Conservation (phyloP, 2,113 vertebrate genomes). For the Callocephalon fimbriatum region DNA sequence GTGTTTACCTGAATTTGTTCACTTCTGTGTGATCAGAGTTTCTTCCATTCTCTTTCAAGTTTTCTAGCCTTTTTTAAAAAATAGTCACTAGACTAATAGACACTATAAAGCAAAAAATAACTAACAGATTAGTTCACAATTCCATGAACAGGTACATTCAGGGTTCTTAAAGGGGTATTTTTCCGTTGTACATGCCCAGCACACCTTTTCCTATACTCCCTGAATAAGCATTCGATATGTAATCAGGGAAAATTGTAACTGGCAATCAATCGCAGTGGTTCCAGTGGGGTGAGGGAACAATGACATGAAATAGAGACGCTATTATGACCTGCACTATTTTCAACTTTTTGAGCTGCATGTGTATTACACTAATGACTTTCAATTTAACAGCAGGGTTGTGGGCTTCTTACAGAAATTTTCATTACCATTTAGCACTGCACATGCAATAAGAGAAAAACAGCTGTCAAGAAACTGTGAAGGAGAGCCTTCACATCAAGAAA, state of each 20-base stretch:
- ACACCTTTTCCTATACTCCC: neutral
- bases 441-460: neutral
- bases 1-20: neutral
- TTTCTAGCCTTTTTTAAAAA: neutral
- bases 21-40: neutral
- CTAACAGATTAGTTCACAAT: neutral
- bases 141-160: neutral
- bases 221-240: neutral
- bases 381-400: neutral
- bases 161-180: neutral
- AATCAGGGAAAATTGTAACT: conserved; percentile 18
- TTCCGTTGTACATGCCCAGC: neutral
- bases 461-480: neutral
- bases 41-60: neutral
- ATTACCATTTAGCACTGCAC: neutral
- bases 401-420: neutral
- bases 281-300: neutral
- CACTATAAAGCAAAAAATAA: neutral
- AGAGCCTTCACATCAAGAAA: neutral
- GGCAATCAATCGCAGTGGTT: neutral
- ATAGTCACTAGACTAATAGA: neutral
- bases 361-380: neutral
- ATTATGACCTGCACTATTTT: neutral
- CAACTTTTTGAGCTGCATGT: neutral
- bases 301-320: neutral